phyloP scores from a whole-genome alignment of 1,140 invertebrate genomes.

The Teleogryllus occipitalis region DNA sequence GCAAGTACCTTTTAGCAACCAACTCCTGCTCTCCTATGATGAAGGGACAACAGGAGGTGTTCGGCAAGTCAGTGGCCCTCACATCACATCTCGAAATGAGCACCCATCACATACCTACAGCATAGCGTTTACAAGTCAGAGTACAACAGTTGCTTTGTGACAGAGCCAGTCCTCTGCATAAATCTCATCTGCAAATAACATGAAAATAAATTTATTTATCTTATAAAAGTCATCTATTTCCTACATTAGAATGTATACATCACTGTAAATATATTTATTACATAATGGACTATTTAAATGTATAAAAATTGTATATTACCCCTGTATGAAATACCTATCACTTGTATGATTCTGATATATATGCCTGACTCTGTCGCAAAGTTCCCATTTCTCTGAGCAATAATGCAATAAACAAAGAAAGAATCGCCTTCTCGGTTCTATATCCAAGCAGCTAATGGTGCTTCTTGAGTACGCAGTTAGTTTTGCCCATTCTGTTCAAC shows the following conservation, averaged over 20 bases:
- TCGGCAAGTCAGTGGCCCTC: neutral
- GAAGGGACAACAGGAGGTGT: neutral
- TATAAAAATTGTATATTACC: constrained; percentile 6
- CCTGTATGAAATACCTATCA: constrained; percentile 1
- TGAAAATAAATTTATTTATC: constrained; percentile 6
- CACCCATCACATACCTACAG: neutral
- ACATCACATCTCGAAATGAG: neutral
- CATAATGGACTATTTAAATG: constrained; percentile 1
- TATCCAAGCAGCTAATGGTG: neutral
- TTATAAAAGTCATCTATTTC: constrained; percentile 2
- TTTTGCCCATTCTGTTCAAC: constrained; percentile 24
- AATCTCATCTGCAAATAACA: constrained; percentile 5
- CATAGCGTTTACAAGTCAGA: neutral
- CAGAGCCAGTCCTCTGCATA: neutral
- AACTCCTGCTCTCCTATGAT: neutral
- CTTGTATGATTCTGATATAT: constrained; percentile 5
- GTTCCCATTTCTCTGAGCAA: neutral
- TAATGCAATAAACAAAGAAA: neutral
- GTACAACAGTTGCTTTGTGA: neutral
- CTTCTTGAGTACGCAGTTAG: constrained; percentile 10
- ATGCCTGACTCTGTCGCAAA: neutral
- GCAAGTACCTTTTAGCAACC: neutral
- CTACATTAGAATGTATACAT: constrained; percentile 5
- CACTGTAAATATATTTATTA: constrained; percentile 1
- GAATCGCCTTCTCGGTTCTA: neutral